These are phyloP conservation scores for Mesochorus sp. DNA, from an alignment of 2,888 invertebrate genomes.

Conservation along the genomic window DNA sequence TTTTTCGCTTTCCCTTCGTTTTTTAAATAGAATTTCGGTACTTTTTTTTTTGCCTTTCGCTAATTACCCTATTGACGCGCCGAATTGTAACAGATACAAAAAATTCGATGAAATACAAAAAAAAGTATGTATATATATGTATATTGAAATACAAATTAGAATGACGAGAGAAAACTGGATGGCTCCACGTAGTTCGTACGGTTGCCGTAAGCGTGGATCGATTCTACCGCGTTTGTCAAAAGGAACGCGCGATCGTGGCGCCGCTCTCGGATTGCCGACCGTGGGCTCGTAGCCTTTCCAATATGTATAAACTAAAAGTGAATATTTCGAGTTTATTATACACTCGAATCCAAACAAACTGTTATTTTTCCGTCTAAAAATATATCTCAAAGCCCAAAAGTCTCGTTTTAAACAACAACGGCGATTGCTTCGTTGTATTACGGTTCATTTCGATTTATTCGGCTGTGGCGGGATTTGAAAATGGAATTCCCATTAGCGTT, in stretches of 20 bases:
- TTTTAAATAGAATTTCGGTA: not conserved
- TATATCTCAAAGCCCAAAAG: conserved; percentile 14
- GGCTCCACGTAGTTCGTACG: conserved; percentile 13
- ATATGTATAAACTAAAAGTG: conserved; percentile 72
- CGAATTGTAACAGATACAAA: no score
- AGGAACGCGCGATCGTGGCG: conserved; percentile 11
- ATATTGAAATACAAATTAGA: no score
- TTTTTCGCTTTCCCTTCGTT: not conserved
- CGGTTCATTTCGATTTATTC: not conserved
- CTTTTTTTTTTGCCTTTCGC: not conserved
- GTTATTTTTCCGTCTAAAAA: conserved; percentile 61
- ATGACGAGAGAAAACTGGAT: not conserved
- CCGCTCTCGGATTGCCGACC: conserved; percentile 20
- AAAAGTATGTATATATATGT: no score
- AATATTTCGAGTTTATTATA: no score
- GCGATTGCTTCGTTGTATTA: not conserved
- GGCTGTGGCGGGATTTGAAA: not conserved
- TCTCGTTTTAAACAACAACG: conserved; percentile 7
- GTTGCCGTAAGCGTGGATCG: conserved; percentile 34
- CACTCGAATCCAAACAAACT: conserved; percentile 78
- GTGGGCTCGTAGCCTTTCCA: not conserved
- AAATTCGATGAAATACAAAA: not conserved
- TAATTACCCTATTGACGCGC: conserved; percentile 2
- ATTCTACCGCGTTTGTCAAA: not conserved
- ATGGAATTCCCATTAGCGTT: not conserved